Conservation (phyloP, 2,113 vertebrate genomes). For the Columba livia region DNA sequence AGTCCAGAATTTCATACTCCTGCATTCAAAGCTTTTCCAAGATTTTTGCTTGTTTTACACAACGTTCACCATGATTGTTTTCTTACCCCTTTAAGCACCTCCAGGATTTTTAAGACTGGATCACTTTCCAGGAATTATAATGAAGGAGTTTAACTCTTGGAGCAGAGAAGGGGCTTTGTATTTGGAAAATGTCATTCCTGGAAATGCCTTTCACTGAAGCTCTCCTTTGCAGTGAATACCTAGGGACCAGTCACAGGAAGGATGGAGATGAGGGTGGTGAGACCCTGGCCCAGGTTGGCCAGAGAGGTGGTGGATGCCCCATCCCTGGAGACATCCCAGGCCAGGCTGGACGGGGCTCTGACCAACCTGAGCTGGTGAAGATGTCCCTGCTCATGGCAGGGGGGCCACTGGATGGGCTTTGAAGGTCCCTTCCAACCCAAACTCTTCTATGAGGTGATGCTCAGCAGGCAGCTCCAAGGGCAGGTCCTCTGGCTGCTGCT, state of each 20-base stretch:
- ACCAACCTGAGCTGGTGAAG: no score
- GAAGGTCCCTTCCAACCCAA: no score
- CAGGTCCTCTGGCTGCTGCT: accelerated
- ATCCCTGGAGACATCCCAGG: no score
- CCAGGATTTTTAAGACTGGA: neutral
- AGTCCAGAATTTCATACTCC: neutral
- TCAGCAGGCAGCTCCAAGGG: neutral
- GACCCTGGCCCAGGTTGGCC: no score
- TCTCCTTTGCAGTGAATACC: neutral
- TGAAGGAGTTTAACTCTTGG: neutral
- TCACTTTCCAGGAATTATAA: neutral
- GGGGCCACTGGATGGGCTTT: no score
- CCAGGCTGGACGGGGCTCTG: no score
- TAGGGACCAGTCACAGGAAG: neutral
- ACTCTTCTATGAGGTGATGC: neutral
- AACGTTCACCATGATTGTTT: neutral
- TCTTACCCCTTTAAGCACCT: neutral
- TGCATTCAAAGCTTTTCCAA: neutral
- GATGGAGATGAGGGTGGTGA: neutral
- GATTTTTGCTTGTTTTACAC: neutral
- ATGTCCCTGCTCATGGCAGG: no score
- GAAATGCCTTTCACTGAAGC: neutral
- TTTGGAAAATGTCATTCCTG: neutral
- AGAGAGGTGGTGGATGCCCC: no score
- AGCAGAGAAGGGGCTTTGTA: neutral